These are phyloP conservation scores for Chouioia cunea DNA, from an alignment of 2,888 invertebrate species.

Conservation along the genomic window DNA sequence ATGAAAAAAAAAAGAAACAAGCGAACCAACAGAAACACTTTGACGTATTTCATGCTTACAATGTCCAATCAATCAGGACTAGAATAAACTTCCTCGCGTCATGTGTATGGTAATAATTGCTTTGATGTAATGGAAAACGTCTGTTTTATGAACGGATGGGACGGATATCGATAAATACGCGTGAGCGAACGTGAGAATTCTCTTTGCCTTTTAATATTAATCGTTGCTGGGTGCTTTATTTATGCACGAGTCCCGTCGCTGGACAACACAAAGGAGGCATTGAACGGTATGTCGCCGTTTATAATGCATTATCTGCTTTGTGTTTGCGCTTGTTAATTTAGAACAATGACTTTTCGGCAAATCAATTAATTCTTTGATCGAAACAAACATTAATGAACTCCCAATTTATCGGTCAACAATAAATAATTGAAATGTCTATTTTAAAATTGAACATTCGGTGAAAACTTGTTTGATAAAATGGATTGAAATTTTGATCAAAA, in stretches of 20 bases:
- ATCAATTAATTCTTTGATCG: too few relatives aligned
- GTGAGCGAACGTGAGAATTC: conserved; percentile 5
- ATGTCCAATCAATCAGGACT: conserved; percentile 29
- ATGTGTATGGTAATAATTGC: background rate
- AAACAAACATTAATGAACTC: too few relatives aligned
- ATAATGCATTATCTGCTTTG: background rate
- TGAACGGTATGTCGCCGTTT: conserved; percentile 7
- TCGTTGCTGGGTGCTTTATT: conserved; percentile 20
- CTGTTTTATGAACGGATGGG: conserved; percentile 21
- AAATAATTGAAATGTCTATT: too few relatives aligned
- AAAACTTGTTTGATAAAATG: too few relatives aligned
- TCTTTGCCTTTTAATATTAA: conserved; percentile 23
- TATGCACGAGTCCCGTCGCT: background rate
- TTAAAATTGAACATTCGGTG: too few relatives aligned
- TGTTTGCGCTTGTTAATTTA: background rate
- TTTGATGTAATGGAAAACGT: background rate
- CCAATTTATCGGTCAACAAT: too few relatives aligned
- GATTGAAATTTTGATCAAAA: too few relatives aligned
- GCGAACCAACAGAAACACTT: background rate
- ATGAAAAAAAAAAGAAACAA: conserved; percentile 1
- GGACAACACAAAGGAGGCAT: conserved; percentile 7
- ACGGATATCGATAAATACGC: conserved; percentile 21
- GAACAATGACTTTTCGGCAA: too few relatives aligned
- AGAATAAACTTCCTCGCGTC: background rate
- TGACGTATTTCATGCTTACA: conserved; percentile 5